phyloP scores from a whole-genome alignment of 2,888 invertebrate species.

The Eristalis intricaria region DNA sequence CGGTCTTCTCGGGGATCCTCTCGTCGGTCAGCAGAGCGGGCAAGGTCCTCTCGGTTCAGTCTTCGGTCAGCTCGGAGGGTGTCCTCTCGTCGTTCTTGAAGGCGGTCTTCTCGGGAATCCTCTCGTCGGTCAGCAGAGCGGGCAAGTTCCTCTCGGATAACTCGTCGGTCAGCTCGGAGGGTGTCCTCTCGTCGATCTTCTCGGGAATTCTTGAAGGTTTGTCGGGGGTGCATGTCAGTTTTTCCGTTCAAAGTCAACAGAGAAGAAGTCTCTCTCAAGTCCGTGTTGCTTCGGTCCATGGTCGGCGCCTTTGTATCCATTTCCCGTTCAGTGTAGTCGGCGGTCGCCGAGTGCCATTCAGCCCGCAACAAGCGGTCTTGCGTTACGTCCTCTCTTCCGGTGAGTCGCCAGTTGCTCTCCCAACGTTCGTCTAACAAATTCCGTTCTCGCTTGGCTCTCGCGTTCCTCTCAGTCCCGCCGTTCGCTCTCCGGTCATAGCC shows the following conservation, averaged over 20 bases:
- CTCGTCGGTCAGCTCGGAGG: too few species aligned
- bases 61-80: too few species aligned
- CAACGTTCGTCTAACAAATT: conserved; percentile 31
- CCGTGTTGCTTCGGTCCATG: not conserved
- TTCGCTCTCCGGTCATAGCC: conserved; percentile 57
- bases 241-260: too few species aligned
- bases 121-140: not conserved
- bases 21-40: too few species aligned
- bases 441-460: not conserved
- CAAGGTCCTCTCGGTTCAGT: too few species aligned
- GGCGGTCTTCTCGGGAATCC: not conserved
- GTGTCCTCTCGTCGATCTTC: too few species aligned
- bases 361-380: conserved; percentile 54
- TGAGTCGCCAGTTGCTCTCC: conserved; percentile 64
- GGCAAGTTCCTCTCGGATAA: not conserved
- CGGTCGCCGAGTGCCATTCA: conserved; percentile 57
- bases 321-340: not conserved
- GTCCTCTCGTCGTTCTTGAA: too few species aligned
- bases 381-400: conserved; percentile 65
- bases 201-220: too few species aligned
- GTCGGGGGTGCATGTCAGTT: too few species aligned
- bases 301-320: not conserved
- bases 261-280: not conserved
- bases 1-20: too few species aligned
- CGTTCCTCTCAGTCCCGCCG: not conserved